A percentile compares a stretch with the other conserved stretches of the same genome.
These are phyloP conservation scores for Coptotermes formosanus DNA, from an alignment of 1,140 invertebrate species.

Conservation along the genomic window DNA sequence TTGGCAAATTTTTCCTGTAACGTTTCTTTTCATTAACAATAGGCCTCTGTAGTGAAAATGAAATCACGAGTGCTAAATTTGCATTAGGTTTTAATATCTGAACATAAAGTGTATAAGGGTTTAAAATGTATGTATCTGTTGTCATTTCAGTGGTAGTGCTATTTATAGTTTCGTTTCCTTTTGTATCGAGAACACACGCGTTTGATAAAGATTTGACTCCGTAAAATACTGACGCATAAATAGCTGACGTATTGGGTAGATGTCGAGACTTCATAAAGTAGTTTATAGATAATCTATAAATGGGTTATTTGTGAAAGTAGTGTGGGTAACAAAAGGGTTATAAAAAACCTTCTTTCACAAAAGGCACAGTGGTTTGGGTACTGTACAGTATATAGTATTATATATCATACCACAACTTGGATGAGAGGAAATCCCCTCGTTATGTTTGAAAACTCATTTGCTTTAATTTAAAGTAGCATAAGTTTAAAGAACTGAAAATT, in stretches of 20 bases:
- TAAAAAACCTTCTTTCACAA: neutral
- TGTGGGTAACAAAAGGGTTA: neutral
- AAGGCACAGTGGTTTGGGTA: neutral
- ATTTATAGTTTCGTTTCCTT: neutral
- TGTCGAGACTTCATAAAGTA: neutral
- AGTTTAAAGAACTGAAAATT: neutral
- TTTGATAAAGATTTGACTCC: neutral
- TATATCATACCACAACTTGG: neutral
- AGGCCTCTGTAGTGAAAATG: no score
- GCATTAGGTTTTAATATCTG: no score
- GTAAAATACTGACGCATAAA: neutral
- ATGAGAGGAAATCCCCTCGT: neutral
- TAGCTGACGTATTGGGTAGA: neutral
- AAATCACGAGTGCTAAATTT: no score
- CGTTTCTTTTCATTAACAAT: no score
- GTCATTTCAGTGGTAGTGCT: no score
- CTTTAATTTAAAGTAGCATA: neutral
- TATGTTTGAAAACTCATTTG: neutral
- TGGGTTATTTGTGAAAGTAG: neutral
- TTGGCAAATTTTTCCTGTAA: no score
- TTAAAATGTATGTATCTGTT: no score
- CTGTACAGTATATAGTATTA: neutral
- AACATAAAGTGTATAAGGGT: no score
- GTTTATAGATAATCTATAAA: constrained; percentile 20
- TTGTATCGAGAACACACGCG: neutral